Conservation (phyloP, 2,888 invertebrate species). For the Drosophila colorata region DNA sequence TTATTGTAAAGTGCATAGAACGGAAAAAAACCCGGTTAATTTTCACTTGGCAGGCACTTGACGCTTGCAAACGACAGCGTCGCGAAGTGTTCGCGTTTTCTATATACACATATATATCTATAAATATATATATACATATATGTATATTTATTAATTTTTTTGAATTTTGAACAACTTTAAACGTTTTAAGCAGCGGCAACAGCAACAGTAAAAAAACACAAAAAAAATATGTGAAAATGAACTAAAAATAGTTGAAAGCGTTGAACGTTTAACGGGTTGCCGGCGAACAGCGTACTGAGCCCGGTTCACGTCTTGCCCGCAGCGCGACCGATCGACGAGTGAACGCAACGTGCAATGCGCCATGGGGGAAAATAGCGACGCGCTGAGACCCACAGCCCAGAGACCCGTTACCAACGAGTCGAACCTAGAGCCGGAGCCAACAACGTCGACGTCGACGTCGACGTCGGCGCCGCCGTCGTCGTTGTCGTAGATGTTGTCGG, state of each 20-base stretch:
- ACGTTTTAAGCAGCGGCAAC: neutral
- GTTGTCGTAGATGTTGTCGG: neutral
- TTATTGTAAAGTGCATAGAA: constrained; percentile 48
- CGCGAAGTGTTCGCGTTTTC: constrained; percentile 11
- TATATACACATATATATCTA: neutral
- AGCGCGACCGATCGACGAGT: constrained; percentile 79
- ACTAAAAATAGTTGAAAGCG: constrained; percentile 9
- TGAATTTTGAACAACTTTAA: neutral
- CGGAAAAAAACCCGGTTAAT: constrained; percentile 57
- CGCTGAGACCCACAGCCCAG: constrained; percentile 48
- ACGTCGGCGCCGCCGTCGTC: neutral
- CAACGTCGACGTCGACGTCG: neutral
- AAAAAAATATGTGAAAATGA: constrained; percentile 12
- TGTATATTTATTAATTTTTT: neutral
- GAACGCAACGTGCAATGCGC: constrained; percentile 74
- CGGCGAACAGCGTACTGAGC: constrained; percentile 1
- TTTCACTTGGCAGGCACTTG: constrained; percentile 51
- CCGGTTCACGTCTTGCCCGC: constrained; percentile 61
- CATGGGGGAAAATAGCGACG: constrained; percentile 63
- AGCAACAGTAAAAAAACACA: constrained; percentile 8
- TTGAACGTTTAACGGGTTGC: constrained; percentile 13
- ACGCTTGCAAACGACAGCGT: constrained; percentile 21
- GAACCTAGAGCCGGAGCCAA: constrained; percentile 3
- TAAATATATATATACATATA: neutral
- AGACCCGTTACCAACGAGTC: constrained; percentile 24